Evolutionary conservation across 2,888 invertebrate genomes (phyloP).

Genomic region (Conomelus anceps): DNA sequence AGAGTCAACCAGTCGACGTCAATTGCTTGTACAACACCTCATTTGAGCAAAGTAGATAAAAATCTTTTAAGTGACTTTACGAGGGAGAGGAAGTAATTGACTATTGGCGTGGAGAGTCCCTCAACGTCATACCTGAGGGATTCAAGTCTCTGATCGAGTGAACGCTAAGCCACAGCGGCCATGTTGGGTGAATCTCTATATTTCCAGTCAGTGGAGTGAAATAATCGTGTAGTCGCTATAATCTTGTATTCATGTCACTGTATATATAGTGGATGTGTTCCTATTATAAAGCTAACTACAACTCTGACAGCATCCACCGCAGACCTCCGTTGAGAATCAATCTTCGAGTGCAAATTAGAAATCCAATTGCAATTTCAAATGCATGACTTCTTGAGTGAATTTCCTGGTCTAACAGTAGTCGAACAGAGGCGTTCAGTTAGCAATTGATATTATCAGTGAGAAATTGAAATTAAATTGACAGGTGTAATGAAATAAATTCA

Average conservation of each 20-base stretch:
- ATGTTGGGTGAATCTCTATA: background rate
- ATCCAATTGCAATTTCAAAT: background rate
- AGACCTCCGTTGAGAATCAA: background rate
- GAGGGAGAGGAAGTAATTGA: background rate
- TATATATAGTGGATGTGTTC: background rate
- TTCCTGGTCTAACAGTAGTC: background rate
- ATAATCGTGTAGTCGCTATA: background rate
- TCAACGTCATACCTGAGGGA: background rate
- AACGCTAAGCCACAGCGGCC: background rate
- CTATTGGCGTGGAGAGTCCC: background rate
- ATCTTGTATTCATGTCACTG: background rate
- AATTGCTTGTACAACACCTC: background rate
- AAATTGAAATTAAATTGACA: background rate
- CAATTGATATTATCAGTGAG: background rate
- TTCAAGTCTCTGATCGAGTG: background rate
- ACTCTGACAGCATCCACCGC: background rate
- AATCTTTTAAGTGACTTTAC: background rate
- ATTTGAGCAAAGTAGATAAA: background rate
- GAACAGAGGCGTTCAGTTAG: background rate
- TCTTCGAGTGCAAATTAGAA: background rate
- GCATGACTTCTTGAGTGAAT: background rate
- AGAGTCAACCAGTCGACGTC: background rate
- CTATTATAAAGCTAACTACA: background rate
- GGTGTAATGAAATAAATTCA: background rate
- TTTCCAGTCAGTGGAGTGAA: background rate